phyloP scores from a whole-genome alignment of 2,888 invertebrate genomes.

The Schizaphis graminum region DNA sequence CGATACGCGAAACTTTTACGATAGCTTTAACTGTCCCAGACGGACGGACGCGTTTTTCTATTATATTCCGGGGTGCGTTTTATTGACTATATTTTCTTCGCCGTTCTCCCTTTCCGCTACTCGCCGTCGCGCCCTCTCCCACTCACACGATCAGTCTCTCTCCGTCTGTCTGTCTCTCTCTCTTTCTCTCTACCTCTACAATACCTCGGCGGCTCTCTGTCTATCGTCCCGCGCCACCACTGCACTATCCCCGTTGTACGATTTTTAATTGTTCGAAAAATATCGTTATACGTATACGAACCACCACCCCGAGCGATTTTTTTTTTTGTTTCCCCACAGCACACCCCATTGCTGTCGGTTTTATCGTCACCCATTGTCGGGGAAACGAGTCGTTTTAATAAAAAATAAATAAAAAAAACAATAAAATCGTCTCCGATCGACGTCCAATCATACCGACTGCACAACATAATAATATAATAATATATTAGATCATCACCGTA shows the following conservation, averaged over 20 bases:
- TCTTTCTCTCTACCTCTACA: neutral
- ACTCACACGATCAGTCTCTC: neutral
- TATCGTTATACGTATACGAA: slow-evolving; percentile 31
- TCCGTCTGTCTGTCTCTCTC: neutral
- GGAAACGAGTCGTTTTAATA: slow-evolving; percentile 31
- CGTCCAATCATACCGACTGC: neutral
- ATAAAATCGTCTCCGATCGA: neutral
- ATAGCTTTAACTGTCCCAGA: slow-evolving; percentile 64
- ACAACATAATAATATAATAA: neutral
- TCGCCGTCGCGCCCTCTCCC: neutral
- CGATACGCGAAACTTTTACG: slow-evolving; percentile 63
- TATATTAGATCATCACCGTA: neutral
- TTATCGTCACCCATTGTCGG: slow-evolving; percentile 45
- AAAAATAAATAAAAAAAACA: slow-evolving; percentile 15
- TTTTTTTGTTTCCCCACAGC: slow-evolving; percentile 34
- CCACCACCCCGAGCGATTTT: slow-evolving; percentile 21
- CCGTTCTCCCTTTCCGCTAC: neutral
- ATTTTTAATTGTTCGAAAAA: slow-evolving; percentile 57
- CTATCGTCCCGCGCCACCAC: neutral
- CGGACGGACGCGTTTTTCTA: slow-evolving; percentile 62
- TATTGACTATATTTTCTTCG: slow-evolving; percentile 59
- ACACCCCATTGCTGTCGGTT: neutral
- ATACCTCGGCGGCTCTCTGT: slow-evolving; percentile 3
- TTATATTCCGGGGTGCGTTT: slow-evolving; percentile 62
- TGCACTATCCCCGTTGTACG: neutral